Evolutionary conservation across 2,113 vertebrate genomes (phyloP).

Genomic region (Atherinomorus stipes): DNA sequence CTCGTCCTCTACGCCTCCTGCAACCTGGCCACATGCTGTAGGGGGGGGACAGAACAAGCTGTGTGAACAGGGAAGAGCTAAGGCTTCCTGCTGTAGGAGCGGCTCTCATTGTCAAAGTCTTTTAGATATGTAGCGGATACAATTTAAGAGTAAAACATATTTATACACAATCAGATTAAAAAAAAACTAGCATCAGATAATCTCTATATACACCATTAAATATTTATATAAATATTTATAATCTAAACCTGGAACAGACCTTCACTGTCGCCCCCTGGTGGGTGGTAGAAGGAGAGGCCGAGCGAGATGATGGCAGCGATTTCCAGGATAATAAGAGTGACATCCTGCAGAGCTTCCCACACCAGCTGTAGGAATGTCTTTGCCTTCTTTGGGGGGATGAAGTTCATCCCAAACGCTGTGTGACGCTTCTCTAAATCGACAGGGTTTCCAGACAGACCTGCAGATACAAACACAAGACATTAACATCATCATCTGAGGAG

Average conservation of each 20-base stretch:
- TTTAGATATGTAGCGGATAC: too few relatives aligned
- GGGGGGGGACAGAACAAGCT: too few relatives aligned
- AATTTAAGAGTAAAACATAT: too few relatives aligned
- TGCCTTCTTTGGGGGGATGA: slow-evolving; percentile 95
- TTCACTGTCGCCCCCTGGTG: slow-evolving; percentile 87
- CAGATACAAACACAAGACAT: not conserved
- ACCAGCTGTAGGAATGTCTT: slow-evolving; percentile 97
- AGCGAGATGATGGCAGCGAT: slow-evolving; percentile 97
- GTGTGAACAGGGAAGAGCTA: too few relatives aligned
- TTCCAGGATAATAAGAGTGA: slow-evolving; percentile 97
- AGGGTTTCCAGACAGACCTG: slow-evolving; percentile 94
- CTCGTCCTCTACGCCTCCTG: slow-evolving; percentile 85
- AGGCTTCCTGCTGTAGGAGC: too few relatives aligned
- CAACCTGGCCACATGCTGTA: slow-evolving; percentile 83
- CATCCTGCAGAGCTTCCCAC: slow-evolving; percentile 98
- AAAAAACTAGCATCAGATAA: too few relatives aligned
- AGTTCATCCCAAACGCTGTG: slow-evolving; percentile 88
- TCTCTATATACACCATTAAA: too few relatives aligned
- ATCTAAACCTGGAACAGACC: slow-evolving; percentile 45
- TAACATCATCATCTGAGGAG: not conserved
- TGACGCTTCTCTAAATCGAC: slow-evolving; percentile 92
- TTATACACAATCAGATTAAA: too few relatives aligned
- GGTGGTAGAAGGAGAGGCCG: slow-evolving; percentile 94
- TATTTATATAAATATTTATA: too few relatives aligned
- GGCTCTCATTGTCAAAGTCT: too few relatives aligned